Base-by-base conservation (phyloP, 2,797 vertebrate genomes). In the Gobionotothen gibberifrons region DNA sequence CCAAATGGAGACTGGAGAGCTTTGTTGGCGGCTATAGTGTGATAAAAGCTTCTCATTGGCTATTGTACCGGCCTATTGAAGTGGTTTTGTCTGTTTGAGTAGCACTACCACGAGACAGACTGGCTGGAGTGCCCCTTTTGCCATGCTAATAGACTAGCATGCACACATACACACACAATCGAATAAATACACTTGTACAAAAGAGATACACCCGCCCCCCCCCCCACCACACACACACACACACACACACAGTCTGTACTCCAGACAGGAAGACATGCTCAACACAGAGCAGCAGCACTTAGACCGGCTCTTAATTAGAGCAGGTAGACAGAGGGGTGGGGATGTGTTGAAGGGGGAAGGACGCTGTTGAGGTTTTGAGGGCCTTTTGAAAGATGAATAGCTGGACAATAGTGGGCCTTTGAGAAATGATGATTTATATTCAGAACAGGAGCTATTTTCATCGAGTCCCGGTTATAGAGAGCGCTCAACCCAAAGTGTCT, bases 61-160 rank as follows among this genome's bases (percentile, higher is more conserved):
- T 54, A 15, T 76, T 74, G 71, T 59, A 7, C 29, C 15, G 56
- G 43, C 26, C 76, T 16, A 29, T 29, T 84, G 72, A 86, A 89
- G 84, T 77, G 81, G 68, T 58, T 83, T 63, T 82, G 77, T 85
- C 76, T 81, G 71, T 78, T 58, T 56, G 69, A 89, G 82, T 54
- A 72, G 67, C 63, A 63, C 60, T 58, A 47, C 65, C 22, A 62
- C 5, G 1, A 83, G 66, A 85, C 62, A 64, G 69, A 59, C 74
- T 53, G 40, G 46, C 64, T 58, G 62, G 73, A 85, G 71, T 70
- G 72, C 5, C 64, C 36, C 52, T 76, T 69, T 74, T 55, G 19
- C 22, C 21, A 78, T 6, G 5, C 44, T 69, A 58, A 64, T 12
- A 70, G 69, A 22, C 60, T 26, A 26, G 22, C 22, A 26, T 26